Evolutionary conservation across 2,113 vertebrate genomes (phyloP).

Genomic region (Oreochromis niloticus): DNA sequence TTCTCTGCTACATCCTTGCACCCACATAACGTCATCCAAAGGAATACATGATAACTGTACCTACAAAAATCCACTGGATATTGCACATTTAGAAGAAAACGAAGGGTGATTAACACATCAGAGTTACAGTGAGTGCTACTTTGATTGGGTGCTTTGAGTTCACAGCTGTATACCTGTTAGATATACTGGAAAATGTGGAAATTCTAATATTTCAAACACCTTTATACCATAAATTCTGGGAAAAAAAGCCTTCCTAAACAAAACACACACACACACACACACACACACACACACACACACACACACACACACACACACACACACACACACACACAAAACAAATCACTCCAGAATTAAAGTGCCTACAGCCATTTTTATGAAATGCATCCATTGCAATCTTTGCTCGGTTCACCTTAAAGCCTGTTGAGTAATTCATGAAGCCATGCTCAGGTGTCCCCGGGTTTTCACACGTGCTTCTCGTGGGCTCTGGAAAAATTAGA

Average conservation of each 20-base stretch:
- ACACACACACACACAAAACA: too few species aligned
- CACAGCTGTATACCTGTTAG: background rate
- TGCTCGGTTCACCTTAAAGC: constrained; percentile 84
- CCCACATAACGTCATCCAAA: constrained; percentile 2
- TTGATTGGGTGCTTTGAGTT: background rate
- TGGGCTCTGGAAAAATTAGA: constrained; percentile 77
- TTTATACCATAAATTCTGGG: background rate
- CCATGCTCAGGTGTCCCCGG: constrained; percentile 89
- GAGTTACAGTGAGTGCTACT: background rate
- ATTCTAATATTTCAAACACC: background rate
- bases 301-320: too few species aligned
- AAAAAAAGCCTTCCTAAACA: background rate
- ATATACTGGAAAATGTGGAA: background rate
- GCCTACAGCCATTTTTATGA: background rate
- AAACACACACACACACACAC: background rate
- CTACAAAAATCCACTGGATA: background rate
- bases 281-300: too few species aligned
- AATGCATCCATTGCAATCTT: background rate
- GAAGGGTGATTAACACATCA: background rate
- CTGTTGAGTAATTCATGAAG: constrained; percentile 91
- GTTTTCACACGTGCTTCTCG: constrained; percentile 89
- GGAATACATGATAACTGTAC: constrained; percentile 4
- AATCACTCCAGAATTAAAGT: background rate
- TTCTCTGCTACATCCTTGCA: background rate
- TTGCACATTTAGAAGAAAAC: background rate